These are phyloP conservation scores for Nasonia vitripennis DNA, from an alignment of 1,140 invertebrate species.

Conservation along the genomic window DNA sequence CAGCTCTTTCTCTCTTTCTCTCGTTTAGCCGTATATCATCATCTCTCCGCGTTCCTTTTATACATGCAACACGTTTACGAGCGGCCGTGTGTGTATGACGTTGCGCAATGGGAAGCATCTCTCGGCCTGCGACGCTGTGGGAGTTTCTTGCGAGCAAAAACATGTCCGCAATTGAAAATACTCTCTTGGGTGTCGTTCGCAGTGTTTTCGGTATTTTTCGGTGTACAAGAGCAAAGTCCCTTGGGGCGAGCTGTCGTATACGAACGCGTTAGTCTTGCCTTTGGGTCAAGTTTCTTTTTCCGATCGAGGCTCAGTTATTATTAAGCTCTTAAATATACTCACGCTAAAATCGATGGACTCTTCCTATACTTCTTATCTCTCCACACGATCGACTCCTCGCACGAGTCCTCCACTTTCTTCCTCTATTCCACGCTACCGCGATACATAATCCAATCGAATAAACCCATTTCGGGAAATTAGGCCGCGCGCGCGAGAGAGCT, in stretches of 20 bases:
- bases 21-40: conserved; percentile 6
- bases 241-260: no score
- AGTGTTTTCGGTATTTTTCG: no score
- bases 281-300: no score
- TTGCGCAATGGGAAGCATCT: conserved; percentile 27
- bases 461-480: conserved; percentile 28
- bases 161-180: not conserved
- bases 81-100: not conserved
- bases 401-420: not conserved
- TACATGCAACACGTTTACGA: not conserved
- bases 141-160: not conserved
- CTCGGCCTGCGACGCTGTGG: not conserved
- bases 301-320: no score
- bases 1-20: not conserved
- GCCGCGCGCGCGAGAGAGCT: not conserved
- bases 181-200: no score
- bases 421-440: not conserved
- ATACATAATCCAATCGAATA: conserved; percentile 11
- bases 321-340: no score
- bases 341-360: no score
- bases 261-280: no score
- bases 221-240: no score
- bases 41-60: not conserved
- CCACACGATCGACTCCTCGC: not conserved
- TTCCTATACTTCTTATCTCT: no score